Evolutionary conservation across 2,113 vertebrate genomes (phyloP).

Genomic region (Neoarius graeffei): DNA sequence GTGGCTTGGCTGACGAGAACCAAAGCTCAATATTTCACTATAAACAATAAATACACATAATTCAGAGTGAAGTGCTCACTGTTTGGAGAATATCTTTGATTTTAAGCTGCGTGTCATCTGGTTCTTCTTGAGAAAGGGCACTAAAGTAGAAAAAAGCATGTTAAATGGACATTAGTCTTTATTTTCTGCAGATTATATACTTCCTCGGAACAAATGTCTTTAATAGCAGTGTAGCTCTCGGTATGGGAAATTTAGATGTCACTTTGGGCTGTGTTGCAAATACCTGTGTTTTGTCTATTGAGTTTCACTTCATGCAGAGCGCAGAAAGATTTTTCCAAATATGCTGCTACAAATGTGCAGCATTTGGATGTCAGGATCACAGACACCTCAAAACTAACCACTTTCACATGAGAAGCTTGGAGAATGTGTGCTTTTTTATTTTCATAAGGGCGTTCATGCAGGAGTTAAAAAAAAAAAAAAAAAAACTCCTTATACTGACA

Average conservation of each 20-base stretch:
- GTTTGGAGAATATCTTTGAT: slow-evolving; percentile 88
- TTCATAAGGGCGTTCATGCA: background rate
- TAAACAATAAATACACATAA: background rate
- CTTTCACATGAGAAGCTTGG: background rate
- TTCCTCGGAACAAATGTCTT: background rate
- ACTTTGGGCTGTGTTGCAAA: background rate
- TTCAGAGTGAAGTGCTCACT: slow-evolving; percentile 69
- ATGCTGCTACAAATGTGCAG: background rate
- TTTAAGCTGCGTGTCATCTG: slow-evolving; percentile 87
- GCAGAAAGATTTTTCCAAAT: background rate
- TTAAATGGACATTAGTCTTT: background rate
- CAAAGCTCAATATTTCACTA: background rate
- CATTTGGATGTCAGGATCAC: background rate
- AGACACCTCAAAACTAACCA: background rate
- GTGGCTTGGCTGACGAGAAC: background rate
- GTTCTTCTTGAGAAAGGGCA: slow-evolving; percentile 91
- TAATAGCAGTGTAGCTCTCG: background rate
- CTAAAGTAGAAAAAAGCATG: slow-evolving; percentile 62
- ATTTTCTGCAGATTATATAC: background rate
- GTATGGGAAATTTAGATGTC: background rate
- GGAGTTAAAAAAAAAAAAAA: too few relatives aligned
- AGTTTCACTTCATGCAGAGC: too few relatives aligned
- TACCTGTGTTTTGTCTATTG: background rate
- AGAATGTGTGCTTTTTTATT: background rate
- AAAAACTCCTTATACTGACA: too few relatives aligned